phyloP scores from a whole-genome alignment of 2,888 invertebrate species.

The Lacanobia oleracea region DNA sequence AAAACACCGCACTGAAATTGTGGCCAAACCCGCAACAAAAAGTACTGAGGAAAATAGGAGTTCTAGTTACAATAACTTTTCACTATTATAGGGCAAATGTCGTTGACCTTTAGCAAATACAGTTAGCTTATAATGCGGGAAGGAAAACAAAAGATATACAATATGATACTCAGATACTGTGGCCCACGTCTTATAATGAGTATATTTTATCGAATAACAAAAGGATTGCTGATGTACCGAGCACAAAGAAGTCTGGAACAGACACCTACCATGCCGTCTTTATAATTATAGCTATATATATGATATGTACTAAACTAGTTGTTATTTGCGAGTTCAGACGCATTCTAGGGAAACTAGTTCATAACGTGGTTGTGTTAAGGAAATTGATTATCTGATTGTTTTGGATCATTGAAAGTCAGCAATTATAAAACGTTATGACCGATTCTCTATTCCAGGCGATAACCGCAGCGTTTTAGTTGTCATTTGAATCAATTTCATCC shows the following conservation, averaged over 20 bases:
- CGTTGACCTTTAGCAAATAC: not conserved
- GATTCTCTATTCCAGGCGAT: too few species aligned
- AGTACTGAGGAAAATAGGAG: not conserved
- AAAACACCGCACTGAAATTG: constrained; percentile 30
- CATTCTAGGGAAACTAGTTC: not conserved
- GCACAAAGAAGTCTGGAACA: constrained; percentile 49
- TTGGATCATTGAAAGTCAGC: too few species aligned
- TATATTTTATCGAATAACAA: constrained; percentile 54
- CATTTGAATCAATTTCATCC: too few species aligned
- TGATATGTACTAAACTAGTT: not conserved
- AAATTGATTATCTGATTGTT: not conserved
- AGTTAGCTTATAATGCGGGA: not conserved
- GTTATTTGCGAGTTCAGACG: not conserved
- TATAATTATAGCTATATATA: not conserved
- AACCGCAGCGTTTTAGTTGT: too few species aligned
- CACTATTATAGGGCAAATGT: not conserved
- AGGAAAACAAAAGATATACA: constrained; percentile 21
- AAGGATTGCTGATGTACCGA: constrained; percentile 24
- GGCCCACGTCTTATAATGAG: not conserved
- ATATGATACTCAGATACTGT: constrained; percentile 16
- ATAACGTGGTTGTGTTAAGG: not conserved
- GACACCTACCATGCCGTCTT: constrained; percentile 11
- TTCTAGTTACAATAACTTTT: not conserved
- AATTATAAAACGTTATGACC: too few species aligned
- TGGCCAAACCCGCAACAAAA: not conserved